Percentiles rank a stretch among this genome's conserved stretches.
phyloP scores from a whole-genome alignment of 1,140 invertebrate genomes.

The Pseudobourletiella spinata region DNA sequence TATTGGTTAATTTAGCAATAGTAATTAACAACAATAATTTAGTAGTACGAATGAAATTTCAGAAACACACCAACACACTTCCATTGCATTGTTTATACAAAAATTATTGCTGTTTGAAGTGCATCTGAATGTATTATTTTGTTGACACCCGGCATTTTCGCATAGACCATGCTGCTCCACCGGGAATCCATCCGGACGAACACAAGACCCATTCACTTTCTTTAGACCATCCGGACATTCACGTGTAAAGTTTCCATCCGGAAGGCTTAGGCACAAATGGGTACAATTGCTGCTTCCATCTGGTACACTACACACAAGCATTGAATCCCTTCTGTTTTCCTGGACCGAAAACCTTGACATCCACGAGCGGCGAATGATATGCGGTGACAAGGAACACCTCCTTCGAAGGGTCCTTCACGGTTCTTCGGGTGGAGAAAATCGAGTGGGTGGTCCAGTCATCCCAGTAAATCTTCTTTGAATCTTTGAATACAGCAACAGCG shows the following conservation, averaged over 20 bases:
- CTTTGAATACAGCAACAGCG: conserved; percentile 72
- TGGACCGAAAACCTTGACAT: conserved; percentile 69
- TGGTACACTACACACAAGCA: conserved; percentile 49
- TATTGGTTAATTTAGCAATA: too few species aligned
- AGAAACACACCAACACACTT: conserved; percentile 41
- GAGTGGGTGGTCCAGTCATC: conserved; percentile 75
- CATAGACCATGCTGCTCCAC: conserved; percentile 56
- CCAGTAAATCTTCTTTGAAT: conserved; percentile 85
- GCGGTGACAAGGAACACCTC: conserved; percentile 51
- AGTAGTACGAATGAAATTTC: too few species aligned
- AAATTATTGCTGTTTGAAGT: conserved; percentile 37
- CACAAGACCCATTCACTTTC: conserved; percentile 48
- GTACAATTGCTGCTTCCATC: too few species aligned
- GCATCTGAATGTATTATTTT: conserved; percentile 14
- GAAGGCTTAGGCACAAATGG: conserved; percentile 63
- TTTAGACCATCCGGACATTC: conserved; percentile 66
- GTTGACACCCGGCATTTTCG: neutral
- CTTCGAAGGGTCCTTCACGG: conserved; percentile 59
- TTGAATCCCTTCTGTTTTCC: conserved; percentile 61
- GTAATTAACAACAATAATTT: too few species aligned
- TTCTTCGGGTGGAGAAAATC: conserved; percentile 50
- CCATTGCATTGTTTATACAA: conserved; percentile 46
- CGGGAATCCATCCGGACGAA: conserved; percentile 54
- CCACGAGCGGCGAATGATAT: conserved; percentile 61
- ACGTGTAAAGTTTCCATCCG: conserved; percentile 54